A percentile compares a stretch with the other conserved stretches of the same genome.
These are phyloP conservation scores for Aphodius granarius DNA, from an alignment of 2,888 invertebrate genomes.

Conservation along the genomic window DNA sequence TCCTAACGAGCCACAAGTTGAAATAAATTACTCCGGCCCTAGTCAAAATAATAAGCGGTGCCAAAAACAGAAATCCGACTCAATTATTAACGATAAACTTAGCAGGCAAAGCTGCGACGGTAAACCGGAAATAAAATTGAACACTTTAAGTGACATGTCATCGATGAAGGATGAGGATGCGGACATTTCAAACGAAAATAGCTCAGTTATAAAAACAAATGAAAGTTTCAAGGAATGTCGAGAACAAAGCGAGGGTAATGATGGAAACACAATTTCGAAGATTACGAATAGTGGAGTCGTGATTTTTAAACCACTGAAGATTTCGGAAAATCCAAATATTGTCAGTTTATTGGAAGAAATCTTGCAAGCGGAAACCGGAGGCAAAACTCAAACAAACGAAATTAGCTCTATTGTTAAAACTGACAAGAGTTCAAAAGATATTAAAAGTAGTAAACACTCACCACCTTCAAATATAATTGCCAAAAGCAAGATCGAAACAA, in stretches of 20 bases:
- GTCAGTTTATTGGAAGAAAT: neutral
- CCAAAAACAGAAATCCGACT: neutral
- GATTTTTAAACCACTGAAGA: neutral
- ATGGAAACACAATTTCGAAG: neutral
- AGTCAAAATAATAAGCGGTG: conserved; percentile 9
- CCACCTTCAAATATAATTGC: no score
- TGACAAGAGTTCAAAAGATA: neutral
- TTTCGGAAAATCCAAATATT: neutral
- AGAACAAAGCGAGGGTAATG: neutral
- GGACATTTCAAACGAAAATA: neutral
- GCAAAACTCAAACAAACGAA: neutral
- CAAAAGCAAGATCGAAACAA: conserved; percentile 1
- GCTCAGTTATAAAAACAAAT: neutral
- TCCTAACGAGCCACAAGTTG: conserved; percentile 18
- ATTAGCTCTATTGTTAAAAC: neutral
- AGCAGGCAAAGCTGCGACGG: no score
- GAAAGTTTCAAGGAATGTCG: neutral
- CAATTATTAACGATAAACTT: neutral
- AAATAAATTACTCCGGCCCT: conserved; percentile 10
- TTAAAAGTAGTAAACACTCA: neutral
- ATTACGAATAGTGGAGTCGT: neutral
- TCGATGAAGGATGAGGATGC: neutral
- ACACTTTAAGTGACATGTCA: neutral
- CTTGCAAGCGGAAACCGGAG: neutral
- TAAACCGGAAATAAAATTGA: neutral